Evolutionary conservation across 2,113 vertebrate genomes (phyloP), one percentile per base, ranked within the genome.

Genomic region (Campylomormyrus tamandua): DNA sequence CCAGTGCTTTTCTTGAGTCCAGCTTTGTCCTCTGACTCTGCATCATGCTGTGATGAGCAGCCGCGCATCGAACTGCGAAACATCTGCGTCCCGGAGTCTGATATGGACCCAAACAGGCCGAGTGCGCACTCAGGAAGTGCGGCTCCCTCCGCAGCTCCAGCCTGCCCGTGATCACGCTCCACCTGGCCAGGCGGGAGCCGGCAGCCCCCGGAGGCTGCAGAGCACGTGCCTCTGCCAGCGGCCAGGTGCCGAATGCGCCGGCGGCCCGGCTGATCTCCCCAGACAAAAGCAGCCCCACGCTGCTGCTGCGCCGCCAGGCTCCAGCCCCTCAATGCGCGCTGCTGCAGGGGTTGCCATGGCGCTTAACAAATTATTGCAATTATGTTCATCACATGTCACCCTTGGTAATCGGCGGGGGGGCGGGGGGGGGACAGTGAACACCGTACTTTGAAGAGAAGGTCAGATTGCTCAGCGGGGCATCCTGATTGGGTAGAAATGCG

Each of bases 341-440:
- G 96, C 97, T 97, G 96, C 96, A 95, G 96, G 95, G 96, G 97
- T 97, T 97, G 96, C 97, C 97, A 97, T 97, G 97, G 97, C 95
- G 96, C 97, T 97, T 97, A 97, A 96, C 96, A 97, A 97, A 97
- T 97, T 97, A 97, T 97, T 96, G 97, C 96, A 97, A 97, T 97
- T 97, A 97, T 96, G 96, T 97, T 97, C 96, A 96, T 96, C 96
- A 97, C 96, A 96, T 97, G 96, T 97, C 96, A 96, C 96, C 96
- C 96, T 95, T 97, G 96, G 96, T 96, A 96, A 97, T 96, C 97
- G 96, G 96, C 96, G 39, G 89, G 89, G 52, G 21, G 83, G 85
- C 48, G n/a, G 86, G 86, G 56, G n/a, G n/a, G 96, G 96, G 97
- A 96, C 96, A 96, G 96, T 96, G 96, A 96, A 96, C 96, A 97